Percentiles rank a stretch among this genome's conserved stretches.
Evolutionary conservation across 2,888 invertebrate species (phyloP).

Genomic region (Eurytoma adleriae): DNA sequence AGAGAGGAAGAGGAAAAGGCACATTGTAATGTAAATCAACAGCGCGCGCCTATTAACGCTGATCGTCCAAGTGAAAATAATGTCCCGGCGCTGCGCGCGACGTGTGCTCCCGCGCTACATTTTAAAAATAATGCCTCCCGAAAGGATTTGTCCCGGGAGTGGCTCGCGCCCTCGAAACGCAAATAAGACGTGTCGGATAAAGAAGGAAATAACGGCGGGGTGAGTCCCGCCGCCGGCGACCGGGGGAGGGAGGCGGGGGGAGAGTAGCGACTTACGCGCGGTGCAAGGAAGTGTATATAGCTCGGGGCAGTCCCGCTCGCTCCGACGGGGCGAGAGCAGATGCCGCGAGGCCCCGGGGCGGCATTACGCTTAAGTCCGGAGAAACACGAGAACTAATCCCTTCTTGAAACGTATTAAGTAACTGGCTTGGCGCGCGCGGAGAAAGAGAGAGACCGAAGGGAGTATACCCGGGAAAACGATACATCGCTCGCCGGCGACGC

Average conservation of each 20-base stretch:
- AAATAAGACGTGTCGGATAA: conserved; percentile 43
- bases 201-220: conserved; percentile 39
- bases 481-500: background rate
- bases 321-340: conserved; percentile 56
- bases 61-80: conserved; percentile 28
- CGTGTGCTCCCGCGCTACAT: background rate
- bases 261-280: background rate
- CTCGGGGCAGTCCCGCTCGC: background rate
- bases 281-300: conserved; percentile 16
- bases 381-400: conserved; percentile 73
- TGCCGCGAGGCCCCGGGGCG: conserved; percentile 58
- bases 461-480: conserved; percentile 22
- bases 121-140: conserved; percentile 17
- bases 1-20: background rate
- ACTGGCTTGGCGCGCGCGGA: conserved; percentile 62
- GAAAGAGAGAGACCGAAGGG: background rate
- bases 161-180: conserved; percentile 5
- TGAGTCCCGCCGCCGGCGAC: background rate
- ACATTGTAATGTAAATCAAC: background rate
- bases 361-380: conserved; percentile 62
- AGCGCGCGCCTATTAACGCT: conserved; percentile 11
- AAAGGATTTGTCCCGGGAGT: conserved; percentile 37
- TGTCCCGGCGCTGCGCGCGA: background rate
- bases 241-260: background rate
- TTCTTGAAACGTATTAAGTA: conserved; percentile 71